Evolutionary conservation across 2,797 vertebrate genomes (phyloP).

Genomic region (Sphenodon punctatus): DNA sequence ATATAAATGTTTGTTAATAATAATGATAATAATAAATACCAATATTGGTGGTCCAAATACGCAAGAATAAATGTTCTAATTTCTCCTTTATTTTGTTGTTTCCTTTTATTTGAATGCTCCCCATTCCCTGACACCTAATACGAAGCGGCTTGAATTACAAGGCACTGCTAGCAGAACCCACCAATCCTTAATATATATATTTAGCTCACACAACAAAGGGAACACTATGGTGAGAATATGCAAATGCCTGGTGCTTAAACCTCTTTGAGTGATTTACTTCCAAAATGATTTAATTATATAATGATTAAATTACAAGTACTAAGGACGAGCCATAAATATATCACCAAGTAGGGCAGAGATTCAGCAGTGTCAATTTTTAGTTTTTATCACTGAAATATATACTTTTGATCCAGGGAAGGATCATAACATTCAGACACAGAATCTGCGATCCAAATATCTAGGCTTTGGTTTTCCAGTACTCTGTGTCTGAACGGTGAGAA

Average conservation of each 20-base stretch:
- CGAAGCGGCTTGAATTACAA: too few species aligned
- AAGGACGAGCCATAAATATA: not conserved
- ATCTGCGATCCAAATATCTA: not conserved
- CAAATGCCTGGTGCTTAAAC: not conserved
- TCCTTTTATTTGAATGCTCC: too few species aligned
- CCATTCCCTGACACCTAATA: too few species aligned
- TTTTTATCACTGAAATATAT: not conserved
- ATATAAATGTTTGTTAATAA: too few species aligned
- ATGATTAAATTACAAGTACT: not conserved
- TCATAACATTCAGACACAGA: not conserved
- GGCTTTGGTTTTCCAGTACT: not conserved
- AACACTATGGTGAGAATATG: not conserved
- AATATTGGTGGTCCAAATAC: too few species aligned
- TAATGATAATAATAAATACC: too few species aligned
- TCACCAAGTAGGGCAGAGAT: not conserved
- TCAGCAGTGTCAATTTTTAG: not conserved
- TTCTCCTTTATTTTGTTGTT: too few species aligned
- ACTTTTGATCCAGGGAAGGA: not conserved
- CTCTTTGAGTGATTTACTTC: not conserved
- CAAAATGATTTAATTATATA: not conserved
- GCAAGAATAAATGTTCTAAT: too few species aligned
- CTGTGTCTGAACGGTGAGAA: not conserved
- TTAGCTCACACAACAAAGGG: not conserved
- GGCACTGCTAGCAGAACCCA: too few species aligned
- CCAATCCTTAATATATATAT: not conserved